Conservation (phyloP, 2,797 vertebrate genomes). For the Sciaenops ocellatus region DNA sequence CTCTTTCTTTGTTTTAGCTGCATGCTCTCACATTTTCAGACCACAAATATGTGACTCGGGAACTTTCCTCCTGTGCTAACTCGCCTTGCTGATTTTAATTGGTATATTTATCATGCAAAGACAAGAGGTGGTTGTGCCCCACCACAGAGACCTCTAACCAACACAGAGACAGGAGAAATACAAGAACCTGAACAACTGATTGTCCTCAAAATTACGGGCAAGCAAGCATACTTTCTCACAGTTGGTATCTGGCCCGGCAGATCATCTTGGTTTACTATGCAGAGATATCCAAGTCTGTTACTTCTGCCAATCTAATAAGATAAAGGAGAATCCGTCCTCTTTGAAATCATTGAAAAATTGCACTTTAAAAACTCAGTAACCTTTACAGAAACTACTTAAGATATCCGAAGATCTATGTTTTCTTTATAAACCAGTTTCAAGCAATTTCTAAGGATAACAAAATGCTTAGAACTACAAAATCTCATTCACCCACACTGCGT, state of each 20-base stretch:
- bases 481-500: not conserved
- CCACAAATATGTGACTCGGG: conserved; percentile 23
- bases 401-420: not conserved
- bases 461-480: conserved; percentile 10
- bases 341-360: not conserved
- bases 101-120: conserved; percentile 70
- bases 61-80: conserved; percentile 37
- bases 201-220: conserved; percentile 31
- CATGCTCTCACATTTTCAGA: conserved; percentile 22
- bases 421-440: conserved; percentile 3
- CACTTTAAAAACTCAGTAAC: not conserved
- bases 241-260: not conserved
- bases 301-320: not conserved
- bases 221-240: conserved; percentile 13
- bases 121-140: conserved; percentile 52
- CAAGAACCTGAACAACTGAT: conserved; percentile 34
- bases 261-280: not conserved
- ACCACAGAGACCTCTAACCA: conserved; percentile 24
- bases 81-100: conserved; percentile 71
- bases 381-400: conserved; percentile 2
- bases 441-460: not conserved
- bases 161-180: conserved; percentile 24
- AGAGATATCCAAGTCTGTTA: not conserved
- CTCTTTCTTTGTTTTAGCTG: conserved; percentile 21
- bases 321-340: not conserved